These are phyloP conservation scores for Schizotus pectinicornis DNA, from an alignment of 2,888 invertebrate species.

Conservation along the genomic window DNA sequence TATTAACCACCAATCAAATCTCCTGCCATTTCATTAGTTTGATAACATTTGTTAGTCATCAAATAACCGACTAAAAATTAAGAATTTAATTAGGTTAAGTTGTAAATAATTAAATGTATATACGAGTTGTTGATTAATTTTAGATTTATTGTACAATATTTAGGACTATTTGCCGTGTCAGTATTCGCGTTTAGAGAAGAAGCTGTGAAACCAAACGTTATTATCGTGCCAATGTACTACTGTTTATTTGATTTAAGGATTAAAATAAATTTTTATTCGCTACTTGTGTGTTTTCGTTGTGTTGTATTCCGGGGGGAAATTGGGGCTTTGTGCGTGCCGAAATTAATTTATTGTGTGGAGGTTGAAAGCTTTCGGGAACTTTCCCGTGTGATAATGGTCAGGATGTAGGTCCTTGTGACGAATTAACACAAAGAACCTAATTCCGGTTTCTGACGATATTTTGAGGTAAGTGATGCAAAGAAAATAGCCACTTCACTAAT, in stretches of 20 bases:
- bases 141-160: slow-evolving; percentile 17
- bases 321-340: too few relatives aligned
- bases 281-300: too few relatives aligned
- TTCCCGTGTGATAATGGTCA: not conserved
- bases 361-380: too few relatives aligned
- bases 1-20: not conserved
- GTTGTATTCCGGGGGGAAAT: too few relatives aligned
- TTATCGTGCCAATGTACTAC: too few relatives aligned
- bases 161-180: slow-evolving; percentile 29
- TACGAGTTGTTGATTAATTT: slow-evolving; percentile 34
- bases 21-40: too few relatives aligned
- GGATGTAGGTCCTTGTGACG: slow-evolving; percentile 14
- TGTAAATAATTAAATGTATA: not conserved
- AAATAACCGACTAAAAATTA: too few relatives aligned
- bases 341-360: too few relatives aligned
- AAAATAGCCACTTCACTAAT: not conserved
- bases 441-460: slow-evolving; percentile 6
- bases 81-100: not conserved
- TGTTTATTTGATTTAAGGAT: too few relatives aligned
- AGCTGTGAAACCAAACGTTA: slow-evolving; percentile 25
- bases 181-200: slow-evolving; percentile 25
- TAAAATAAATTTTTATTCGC: too few relatives aligned
- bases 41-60: too few relatives aligned
- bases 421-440: slow-evolving; percentile 10
- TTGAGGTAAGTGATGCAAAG: slow-evolving; percentile 2